These are phyloP conservation scores for Gymnocypris eckloni DNA, from an alignment of 2,797 vertebrate species.

Conservation along the genomic window DNA sequence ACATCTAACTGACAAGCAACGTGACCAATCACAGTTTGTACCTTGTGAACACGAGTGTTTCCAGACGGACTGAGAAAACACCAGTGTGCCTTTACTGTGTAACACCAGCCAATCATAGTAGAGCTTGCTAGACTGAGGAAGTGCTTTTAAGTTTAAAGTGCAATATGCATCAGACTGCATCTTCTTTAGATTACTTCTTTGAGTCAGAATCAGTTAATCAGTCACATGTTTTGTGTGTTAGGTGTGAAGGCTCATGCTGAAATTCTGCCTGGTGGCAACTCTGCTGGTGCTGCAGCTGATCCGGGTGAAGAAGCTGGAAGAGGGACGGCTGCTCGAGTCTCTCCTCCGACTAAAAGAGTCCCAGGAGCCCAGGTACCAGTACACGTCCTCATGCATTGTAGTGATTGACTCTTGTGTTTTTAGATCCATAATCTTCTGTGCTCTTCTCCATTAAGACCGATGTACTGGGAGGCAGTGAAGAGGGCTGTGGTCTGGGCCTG, in stretches of 20 bases:
- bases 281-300: constrained; percentile 85
- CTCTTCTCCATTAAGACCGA: constrained; percentile 57
- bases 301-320: constrained; percentile 65
- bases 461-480: constrained; percentile 71
- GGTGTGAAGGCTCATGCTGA: constrained; percentile 77
- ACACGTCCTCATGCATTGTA: background rate
- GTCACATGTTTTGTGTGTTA: constrained; percentile 47
- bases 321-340: constrained; percentile 74
- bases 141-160: background rate
- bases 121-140: background rate
- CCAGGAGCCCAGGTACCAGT: constrained; percentile 63
- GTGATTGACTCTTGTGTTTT: background rate
- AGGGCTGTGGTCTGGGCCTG: constrained; percentile 79
- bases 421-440: background rate
- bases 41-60: background rate
- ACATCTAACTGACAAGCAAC: too few relatives aligned
- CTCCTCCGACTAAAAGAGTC: constrained; percentile 75
- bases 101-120: background rate
- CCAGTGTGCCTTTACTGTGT: background rate
- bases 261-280: constrained; percentile 81
- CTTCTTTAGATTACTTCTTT: too few relatives aligned
- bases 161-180: too few relatives aligned
- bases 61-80: background rate
- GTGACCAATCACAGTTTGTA: background rate
- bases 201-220: background rate